phyloP scores from a whole-genome alignment of 2,888 invertebrate genomes.

The Ichneumon xanthorius region DNA sequence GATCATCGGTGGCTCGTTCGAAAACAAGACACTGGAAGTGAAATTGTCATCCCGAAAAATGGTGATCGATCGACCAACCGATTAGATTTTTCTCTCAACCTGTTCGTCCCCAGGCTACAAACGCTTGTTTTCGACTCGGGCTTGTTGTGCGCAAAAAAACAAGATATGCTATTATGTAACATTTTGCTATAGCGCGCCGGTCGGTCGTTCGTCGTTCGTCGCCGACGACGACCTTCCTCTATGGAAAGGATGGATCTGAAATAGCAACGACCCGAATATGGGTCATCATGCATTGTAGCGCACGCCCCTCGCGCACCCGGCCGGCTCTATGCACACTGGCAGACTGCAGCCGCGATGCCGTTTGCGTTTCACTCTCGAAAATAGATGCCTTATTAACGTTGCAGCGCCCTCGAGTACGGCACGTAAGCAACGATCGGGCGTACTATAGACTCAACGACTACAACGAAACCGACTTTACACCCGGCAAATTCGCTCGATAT shows the following conservation, averaged over 20 bases:
- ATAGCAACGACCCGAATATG: slow-evolving; percentile 85
- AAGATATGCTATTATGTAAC: slow-evolving; percentile 76
- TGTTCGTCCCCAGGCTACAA: slow-evolving; percentile 12
- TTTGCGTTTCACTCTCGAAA: slow-evolving; percentile 80
- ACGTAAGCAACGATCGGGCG: slow-evolving; percentile 22
- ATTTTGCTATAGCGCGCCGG: slow-evolving; percentile 67
- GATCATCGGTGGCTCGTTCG: neutral
- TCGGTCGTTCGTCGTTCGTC: slow-evolving; percentile 52
- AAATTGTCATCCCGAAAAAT: neutral
- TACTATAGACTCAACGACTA: neutral
- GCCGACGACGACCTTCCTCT: slow-evolving; percentile 84
- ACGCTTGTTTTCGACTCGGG: slow-evolving; percentile 70
- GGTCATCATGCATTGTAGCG: slow-evolving; percentile 84
- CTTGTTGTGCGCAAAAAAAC: slow-evolving; percentile 72
- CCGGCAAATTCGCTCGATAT: slow-evolving; percentile 3
- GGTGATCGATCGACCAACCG: neutral
- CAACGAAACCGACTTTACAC: slow-evolving; percentile 15
- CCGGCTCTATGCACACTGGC: slow-evolving; percentile 57
- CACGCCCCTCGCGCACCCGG: slow-evolving; percentile 79
- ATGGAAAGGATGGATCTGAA: slow-evolving; percentile 85
- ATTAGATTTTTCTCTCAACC: neutral
- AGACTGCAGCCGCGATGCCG: slow-evolving; percentile 60
- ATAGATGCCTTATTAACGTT: slow-evolving; percentile 80
- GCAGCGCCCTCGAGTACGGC: slow-evolving; percentile 54
- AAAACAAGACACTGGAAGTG: neutral